Evolutionary conservation across 2,797 vertebrate genomes (phyloP).

Genomic region (Gorsachius magnificus): DNA sequence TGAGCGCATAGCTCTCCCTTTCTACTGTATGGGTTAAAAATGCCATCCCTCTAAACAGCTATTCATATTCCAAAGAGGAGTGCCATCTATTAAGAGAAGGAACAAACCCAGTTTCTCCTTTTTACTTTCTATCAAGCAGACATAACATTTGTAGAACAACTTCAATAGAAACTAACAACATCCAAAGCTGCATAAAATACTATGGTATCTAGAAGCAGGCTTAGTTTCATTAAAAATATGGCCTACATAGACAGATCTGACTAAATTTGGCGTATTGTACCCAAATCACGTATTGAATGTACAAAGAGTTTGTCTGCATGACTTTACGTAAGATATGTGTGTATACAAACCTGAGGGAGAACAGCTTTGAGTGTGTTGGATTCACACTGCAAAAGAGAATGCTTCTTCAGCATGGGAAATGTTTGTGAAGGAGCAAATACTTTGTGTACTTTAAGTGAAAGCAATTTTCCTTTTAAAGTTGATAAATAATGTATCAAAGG

Average conservation of each 20-base stretch:
- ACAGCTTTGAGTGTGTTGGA: neutral
- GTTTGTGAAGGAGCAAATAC: neutral
- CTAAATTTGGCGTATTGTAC: neutral
- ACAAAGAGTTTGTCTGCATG: neutral
- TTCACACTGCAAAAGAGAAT: neutral
- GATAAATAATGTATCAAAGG: conserved; percentile 2
- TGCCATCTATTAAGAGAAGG: neutral
- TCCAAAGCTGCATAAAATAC: neutral
- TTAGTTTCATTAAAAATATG: neutral
- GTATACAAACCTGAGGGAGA: neutral
- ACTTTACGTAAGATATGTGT: neutral
- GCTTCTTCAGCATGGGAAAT: neutral
- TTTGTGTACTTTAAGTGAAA: neutral
- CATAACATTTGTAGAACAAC: neutral
- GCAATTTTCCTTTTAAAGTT: neutral
- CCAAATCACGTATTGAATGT: neutral
- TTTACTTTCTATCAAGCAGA: neutral
- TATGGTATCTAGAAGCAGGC: neutral
- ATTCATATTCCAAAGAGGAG: neutral
- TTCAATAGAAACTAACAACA: neutral
- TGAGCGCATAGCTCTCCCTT: neutral
- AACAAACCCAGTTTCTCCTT: neutral
- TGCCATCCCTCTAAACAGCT: neutral
- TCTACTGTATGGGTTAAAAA: neutral
- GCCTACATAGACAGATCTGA: neutral